A percentile compares a stretch with the other conserved stretches of the same genome.
Evolutionary conservation across 2,797 vertebrate species (phyloP).

Genomic region (Cossypha heuglini): DNA sequence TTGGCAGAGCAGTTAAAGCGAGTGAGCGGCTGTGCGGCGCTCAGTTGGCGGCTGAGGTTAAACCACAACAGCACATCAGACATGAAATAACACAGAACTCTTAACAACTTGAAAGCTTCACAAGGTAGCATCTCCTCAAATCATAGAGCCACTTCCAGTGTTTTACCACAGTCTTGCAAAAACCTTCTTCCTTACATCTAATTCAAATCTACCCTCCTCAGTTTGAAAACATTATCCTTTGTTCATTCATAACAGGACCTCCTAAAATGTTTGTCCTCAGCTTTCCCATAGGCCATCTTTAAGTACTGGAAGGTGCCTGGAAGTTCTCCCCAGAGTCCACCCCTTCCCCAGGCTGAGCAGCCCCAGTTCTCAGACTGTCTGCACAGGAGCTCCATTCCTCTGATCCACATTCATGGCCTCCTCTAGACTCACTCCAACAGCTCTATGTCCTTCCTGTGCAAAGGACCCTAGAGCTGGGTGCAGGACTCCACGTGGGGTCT

Average conservation of each 20-base stretch:
- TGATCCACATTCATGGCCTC: background rate
- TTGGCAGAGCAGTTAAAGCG: background rate
- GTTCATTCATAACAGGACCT: background rate
- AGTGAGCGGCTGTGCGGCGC: accelerated
- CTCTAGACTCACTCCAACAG: background rate
- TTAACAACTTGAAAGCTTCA: background rate
- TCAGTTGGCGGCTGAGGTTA: background rate
- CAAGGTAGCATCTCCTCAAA: background rate
- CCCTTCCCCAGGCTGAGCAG: background rate
- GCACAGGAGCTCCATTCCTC: background rate
- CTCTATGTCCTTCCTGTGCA: background rate
- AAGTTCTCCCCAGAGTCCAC: background rate
- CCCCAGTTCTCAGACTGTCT: background rate
- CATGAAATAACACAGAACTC: background rate
- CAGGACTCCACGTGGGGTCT: background rate
- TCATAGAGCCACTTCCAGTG: background rate
- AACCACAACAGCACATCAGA: background rate
- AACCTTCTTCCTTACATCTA: background rate
- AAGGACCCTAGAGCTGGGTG: background rate
- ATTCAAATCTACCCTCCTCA: background rate
- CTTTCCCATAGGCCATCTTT: background rate
- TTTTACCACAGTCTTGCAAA: background rate
- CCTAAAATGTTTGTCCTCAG: background rate
- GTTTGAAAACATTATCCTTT: background rate
- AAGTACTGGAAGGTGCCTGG: background rate